These are phyloP conservation scores for Xiphorhynchus elegans DNA, from an alignment of 2,113 vertebrate species.

Conservation along the genomic window DNA sequence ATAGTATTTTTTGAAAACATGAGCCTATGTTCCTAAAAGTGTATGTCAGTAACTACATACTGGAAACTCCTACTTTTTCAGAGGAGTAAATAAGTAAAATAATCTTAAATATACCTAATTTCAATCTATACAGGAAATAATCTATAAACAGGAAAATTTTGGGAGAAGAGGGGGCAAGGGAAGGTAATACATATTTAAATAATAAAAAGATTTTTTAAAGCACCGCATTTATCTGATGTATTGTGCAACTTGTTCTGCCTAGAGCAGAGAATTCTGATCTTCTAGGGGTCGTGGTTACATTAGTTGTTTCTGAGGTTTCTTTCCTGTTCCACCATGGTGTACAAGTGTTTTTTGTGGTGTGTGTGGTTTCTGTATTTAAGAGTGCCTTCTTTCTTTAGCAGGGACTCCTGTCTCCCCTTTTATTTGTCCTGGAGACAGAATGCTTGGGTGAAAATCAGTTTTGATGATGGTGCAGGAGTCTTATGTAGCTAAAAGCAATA, in stretches of 20 bases:
- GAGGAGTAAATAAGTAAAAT: neutral
- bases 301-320: neutral
- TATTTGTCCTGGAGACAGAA: neutral
- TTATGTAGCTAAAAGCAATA: neutral
- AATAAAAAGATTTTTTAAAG: neutral
- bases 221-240: neutral
- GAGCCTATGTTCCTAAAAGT: neutral
- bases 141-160: neutral
- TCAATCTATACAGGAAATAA: neutral
- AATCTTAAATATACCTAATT: neutral
- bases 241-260: neutral
- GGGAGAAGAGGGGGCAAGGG: fast-evolving
- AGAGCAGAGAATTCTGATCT: neutral
- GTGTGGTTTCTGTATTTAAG: neutral
- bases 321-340: neutral
- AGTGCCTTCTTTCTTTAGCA: neutral
- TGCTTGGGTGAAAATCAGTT: neutral
- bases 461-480: neutral
- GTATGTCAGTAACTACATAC: neutral
- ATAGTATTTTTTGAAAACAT: neutral
- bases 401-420: neutral
- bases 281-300: neutral
- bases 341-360: neutral
- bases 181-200: neutral
- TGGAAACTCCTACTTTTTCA: neutral